Base-by-base conservation (phyloP, 2,888 invertebrate genomes). In the Agrenia bidenticulata region DNA sequence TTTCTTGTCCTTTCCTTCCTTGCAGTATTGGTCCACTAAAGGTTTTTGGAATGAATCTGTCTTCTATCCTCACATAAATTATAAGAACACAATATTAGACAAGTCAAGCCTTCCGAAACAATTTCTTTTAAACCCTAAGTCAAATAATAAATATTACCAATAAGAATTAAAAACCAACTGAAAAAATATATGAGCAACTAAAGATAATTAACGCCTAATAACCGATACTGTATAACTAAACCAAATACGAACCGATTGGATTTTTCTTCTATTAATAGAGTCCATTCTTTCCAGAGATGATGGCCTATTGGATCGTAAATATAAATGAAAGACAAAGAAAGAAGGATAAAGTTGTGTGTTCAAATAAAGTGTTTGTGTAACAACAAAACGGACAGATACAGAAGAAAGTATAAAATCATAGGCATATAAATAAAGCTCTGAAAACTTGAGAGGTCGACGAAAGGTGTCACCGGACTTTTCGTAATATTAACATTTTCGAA, bases 1-100 rank as follows among this genome's bases (percentile, higher is more conserved):
- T 81, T 93, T 92, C 81, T 94, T 95, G 81, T 97, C 96, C 82
- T 95, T 94, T 77, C 96, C 92, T 86, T 98, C 92, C 81, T 94
- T 90, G 76, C 92, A 92, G 80, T 89, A 90, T 82, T 92, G 89
- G 83, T 98, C 97, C 78, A 94, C 88, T 78, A 98, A 84, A 70
- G 95, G 95, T 81, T 92, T 93, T 81, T 95, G 85, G 88, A 95
- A 98, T 70, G 89, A 86, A 78, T 95, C 95, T 84, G 87, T 88
- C 89, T 95, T 95, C 94, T 95, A 83, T 64, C 66, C 63, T 53
- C 64, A 67, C 49, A 55, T 42, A 61, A 63, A 53, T 53, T 9
- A 23, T 57, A 32, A 58, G 23, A 27, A 24, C 13, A 13, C 15
- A 13, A 32, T 32, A 11, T 32, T 32, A 32, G 32, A 32, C 32